Conservation (phyloP, 2,888 invertebrate genomes). For the Aspidiotus destructor region DNA sequence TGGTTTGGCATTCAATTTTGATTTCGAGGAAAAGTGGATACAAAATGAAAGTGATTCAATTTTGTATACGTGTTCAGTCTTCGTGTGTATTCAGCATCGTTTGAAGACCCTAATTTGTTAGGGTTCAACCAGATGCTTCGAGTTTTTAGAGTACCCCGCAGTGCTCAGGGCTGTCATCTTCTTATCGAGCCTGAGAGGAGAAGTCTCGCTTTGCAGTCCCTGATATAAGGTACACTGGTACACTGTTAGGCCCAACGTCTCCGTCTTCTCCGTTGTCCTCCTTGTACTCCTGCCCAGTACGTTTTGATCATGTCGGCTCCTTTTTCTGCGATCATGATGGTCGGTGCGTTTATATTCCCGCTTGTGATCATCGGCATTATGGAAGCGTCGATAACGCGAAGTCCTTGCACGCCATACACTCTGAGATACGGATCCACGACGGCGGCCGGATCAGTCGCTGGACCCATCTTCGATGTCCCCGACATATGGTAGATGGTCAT, state of each 20-base stretch:
- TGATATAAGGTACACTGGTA: no score
- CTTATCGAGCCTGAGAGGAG: no score
- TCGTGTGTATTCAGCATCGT: no score
- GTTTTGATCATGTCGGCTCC: slow-evolving; percentile 71
- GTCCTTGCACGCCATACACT: slow-evolving; percentile 65
- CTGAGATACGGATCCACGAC: slow-evolving; percentile 69
- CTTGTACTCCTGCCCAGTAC: slow-evolving; percentile 48
- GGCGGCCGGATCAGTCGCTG: slow-evolving; percentile 61
- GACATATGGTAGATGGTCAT: slow-evolving; percentile 81
- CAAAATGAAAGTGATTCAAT: no score
- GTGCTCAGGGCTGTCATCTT: no score
- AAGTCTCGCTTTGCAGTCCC: no score
- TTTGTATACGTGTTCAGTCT: no score
- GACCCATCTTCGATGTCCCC: slow-evolving; percentile 75
- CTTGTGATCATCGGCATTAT: slow-evolving; percentile 80
- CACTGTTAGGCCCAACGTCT: slow-evolving; percentile 26
- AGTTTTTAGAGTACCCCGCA: no score
- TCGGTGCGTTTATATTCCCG: slow-evolving; percentile 79
- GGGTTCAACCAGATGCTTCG: no score
- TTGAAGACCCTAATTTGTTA: no score
- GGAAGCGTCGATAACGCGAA: slow-evolving; percentile 77
- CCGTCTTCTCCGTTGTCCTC: slow-evolving; percentile 35
- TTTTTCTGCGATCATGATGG: slow-evolving; percentile 80
- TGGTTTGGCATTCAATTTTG: no score
- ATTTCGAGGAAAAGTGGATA: no score